A percentile compares a stretch with the other conserved stretches of the same genome.
phyloP scores from a whole-genome alignment of 2,888 invertebrate species.

The Cistogaster globosa region DNA sequence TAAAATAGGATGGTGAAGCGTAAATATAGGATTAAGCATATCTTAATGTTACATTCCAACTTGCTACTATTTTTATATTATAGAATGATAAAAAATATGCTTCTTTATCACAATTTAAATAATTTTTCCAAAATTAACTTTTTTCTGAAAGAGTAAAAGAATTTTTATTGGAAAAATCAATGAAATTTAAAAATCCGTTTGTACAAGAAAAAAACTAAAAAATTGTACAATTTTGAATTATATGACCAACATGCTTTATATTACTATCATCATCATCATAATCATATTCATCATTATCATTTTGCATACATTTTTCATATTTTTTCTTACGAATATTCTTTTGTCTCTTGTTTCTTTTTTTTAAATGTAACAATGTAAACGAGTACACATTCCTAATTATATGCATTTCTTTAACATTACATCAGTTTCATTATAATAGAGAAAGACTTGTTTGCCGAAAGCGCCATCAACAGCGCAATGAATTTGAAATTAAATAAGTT shows the following conservation, averaged over 20 bases:
- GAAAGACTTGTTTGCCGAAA: conserved; percentile 63
- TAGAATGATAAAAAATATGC: too few relatives aligned
- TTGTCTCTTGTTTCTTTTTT: not conserved
- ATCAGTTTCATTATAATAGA: not conserved
- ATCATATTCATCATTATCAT: conserved; percentile 19
- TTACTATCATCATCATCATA: conserved; percentile 47
- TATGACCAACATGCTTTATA: conserved; percentile 48
- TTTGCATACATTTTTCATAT: conserved; percentile 1
- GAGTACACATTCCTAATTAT: not conserved
- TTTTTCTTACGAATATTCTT: not conserved
- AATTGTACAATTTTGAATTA: too few relatives aligned
- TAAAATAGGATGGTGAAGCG: too few relatives aligned
- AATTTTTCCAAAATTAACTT: too few relatives aligned
- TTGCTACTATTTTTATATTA: too few relatives aligned
- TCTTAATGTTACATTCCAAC: too few relatives aligned
- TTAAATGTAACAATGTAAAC: not conserved
- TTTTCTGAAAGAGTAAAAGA: too few relatives aligned
- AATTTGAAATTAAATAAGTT: conserved; percentile 54
- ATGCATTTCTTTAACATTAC: not conserved
- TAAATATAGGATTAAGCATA: too few relatives aligned
- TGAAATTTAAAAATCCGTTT: too few relatives aligned
- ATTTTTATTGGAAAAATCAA: too few relatives aligned
- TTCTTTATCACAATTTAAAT: too few relatives aligned
- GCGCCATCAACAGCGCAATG: conserved; percentile 33
- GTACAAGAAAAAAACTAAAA: too few relatives aligned